Conservation (phyloP, 2,888 invertebrate genomes). For the Cataglyphis altisquamis region DNA sequence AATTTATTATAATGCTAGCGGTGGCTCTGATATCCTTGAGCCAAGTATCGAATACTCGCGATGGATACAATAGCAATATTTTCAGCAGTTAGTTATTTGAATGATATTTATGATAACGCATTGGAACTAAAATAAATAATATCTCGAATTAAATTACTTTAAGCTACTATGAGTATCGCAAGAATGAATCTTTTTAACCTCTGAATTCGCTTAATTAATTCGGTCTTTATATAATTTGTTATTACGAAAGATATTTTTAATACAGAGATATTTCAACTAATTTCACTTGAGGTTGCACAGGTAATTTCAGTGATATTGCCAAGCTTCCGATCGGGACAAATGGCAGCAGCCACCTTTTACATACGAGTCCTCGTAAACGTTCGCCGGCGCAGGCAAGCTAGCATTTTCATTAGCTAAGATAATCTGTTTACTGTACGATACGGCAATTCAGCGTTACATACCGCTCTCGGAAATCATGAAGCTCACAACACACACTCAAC, state of each 20-base stretch:
- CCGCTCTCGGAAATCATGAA: slow-evolving; percentile 66
- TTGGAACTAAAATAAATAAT: background rate
- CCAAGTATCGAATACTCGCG: slow-evolving; percentile 6
- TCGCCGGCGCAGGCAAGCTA: slow-evolving; percentile 52
- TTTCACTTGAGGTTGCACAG: slow-evolving; percentile 19
- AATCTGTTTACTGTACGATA: slow-evolving; percentile 78
- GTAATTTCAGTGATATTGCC: slow-evolving; percentile 39
- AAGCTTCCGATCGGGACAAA: slow-evolving; percentile 51
- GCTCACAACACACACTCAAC: slow-evolving; percentile 42
- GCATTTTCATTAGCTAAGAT: slow-evolving; percentile 81
- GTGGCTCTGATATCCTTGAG: background rate
- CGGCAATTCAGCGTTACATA: slow-evolving; percentile 70
- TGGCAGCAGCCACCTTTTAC: slow-evolving; percentile 30
- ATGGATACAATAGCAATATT: background rate
- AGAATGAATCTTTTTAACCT: background rate
- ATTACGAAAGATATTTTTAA: slow-evolving; percentile 44
- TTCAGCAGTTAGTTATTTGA: background rate
- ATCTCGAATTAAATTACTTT: background rate
- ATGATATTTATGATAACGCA: background rate
- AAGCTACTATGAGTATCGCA: background rate
- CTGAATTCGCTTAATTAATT: slow-evolving; percentile 52
- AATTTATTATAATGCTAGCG: slow-evolving; percentile 45
- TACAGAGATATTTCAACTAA: slow-evolving; percentile 23
- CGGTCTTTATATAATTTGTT: slow-evolving; percentile 30
- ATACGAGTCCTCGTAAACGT: slow-evolving; percentile 58